Evolutionary conservation across 2,113 vertebrate species (phyloP), one percentile per base, ranked within the genome.

Genomic region (Percina caprodes): DNA sequence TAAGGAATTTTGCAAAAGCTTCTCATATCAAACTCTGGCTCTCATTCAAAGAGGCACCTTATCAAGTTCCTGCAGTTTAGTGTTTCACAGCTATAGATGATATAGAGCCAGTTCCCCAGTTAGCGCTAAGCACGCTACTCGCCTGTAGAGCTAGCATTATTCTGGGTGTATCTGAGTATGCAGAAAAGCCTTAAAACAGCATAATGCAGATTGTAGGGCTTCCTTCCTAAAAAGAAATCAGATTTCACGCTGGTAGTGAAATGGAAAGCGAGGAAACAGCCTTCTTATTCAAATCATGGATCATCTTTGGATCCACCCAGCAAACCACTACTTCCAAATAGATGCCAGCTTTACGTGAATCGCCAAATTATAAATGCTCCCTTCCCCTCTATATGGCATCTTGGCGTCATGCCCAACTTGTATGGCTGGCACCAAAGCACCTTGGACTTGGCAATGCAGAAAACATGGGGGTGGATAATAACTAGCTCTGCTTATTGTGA

Each of bases 391-490:
- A 83, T 86, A 86, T 90, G 86, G 86, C 82, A 73, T 58, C 68
- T 88, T 92, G 91, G 91, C 92, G 71, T 74, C 23, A 3, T 60
- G 91, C 93, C 92, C 83, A 77, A 74, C 65, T 74, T 86, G 78
- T 79, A 82, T 42, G 88, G 73, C 88, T 87, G 91, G 88, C 88
- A 83, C 66, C 48, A 19, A 59, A 83, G 86, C 83, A 87, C 88
- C 85, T 87, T 85, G 84, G 85, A 84, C 66, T 85, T 83, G 83
- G 87, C 82, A 80, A 75, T 13, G 16, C 39, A 74, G 69, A 68
- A 87, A 89, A 91, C 68, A 80, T 49, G 75, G 86, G 88, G 85
- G 84, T 80, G 86, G 90, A 86, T 91, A 90, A 92, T 90, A 92
- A 89, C 87, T 83, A 65, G 80, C 77, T 66, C 69, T 65, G 86